Base-by-base conservation (phyloP, 2,888 invertebrate species). In the Phengaris alcon region DNA sequence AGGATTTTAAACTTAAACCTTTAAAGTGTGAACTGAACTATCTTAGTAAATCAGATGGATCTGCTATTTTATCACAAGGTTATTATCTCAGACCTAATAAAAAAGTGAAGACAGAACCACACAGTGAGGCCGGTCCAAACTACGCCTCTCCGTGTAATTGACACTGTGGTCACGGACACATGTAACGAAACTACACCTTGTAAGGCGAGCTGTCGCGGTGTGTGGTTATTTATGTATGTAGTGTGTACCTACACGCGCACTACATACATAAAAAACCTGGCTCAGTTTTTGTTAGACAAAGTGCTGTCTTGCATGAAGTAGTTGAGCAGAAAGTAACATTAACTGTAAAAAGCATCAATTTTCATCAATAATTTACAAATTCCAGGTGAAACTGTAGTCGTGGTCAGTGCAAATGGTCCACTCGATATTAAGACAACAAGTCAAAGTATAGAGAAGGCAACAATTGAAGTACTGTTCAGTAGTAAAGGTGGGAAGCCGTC, bases 331-430 rank as follows among this genome's bases (percentile, higher is more conserved):
- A 4, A 48, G 6, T 48, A 48, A 48, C 6, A 7, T 48, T 48
- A 48, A 48, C 48, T 48, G 48, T 7, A 48, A 68, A 35, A 68
- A 46, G 46, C 10, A 9, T 35, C 5, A 13, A 35, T 35, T 68
- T 68, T 13, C 1, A 44, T 8, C 7, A 68, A 10, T 72, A 64
- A 74, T 68, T 35, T 13, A 22, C 64, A 15, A 51, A 74, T 93
- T 94, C 69, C 84, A 97, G 98, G 97, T 12, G 95, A 96, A 78
- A 97, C 97, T 15, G 95, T 96, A 73, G 95, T 96, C 1, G 85
- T 97, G 64, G 96, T 96, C 2, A 96, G 97, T 78, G 94, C 97
- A 55, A 96, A 97, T 88, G 98, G 98, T 0, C 98, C 98, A 0
- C 90, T 96, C 12, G 98, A 98, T 87, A 95, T 96, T 1, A 97